Evolutionary conservation across 2,113 vertebrate genomes (phyloP), one percentile per base, ranked within the genome.

Genomic region (Danionella cerebrum): DNA sequence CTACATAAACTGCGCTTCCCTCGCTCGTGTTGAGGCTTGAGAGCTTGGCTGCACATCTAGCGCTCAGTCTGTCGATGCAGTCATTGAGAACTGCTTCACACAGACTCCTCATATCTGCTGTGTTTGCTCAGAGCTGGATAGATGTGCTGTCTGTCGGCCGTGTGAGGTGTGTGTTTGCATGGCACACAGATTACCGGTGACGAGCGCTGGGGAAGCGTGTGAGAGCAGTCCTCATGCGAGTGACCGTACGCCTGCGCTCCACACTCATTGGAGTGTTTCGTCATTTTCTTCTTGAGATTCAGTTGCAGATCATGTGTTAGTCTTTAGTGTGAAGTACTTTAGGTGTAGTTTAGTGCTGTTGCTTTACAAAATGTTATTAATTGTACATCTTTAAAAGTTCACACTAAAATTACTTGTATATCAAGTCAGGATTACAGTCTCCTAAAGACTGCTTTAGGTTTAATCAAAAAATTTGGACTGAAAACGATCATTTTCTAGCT

Each of bases 171-270:
- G 42, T 64, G 60, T 64, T 64, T 64, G 60, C 60, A 48, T 48
- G 35, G 60, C 29, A 64, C 44, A 50, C 18, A 64, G 29, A 64
- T 63, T 47, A 62, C 22, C 8, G 48, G 60, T 64, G 42, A 36
- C 60, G 36, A 50, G 60, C 16, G 60, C 29, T 10, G 29, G 27
- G 47, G 44, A 64, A 64, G 60, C 48, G 60, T 48, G 60, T 48
- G 27, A 35, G 44, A 64, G 29, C 25, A 18, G 38, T 4, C 57
- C 11, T 12, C 38, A 29, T 33, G 25, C 1, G 42, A 4, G 44
- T 35, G 27, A 33, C 27, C 6, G 59, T 6, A 5, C 14, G 14
- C 9, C 22, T 31, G n/a, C 14, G 1, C 16, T 19, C 1, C 3
- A 9, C 9, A 6, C 29, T 6, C 1, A 9, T 9, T 45, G 16